Conservation (phyloP, 2,797 vertebrate genomes). For the Danio kyathit region DNA sequence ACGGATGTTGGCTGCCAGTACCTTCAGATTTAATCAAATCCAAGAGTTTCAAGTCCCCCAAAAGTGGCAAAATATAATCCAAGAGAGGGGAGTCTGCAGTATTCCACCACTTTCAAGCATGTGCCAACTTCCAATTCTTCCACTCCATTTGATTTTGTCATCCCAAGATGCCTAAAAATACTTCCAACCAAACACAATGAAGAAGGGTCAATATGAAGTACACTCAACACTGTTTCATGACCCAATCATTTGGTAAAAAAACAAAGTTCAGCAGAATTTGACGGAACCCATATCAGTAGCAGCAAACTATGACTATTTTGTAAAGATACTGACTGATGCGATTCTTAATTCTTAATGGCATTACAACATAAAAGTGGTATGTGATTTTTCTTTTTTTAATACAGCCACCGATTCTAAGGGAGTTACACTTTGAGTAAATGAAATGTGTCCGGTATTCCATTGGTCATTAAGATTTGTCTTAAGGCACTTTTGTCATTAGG, state of each 20-base stretch:
- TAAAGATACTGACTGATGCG: constrained; percentile 67
- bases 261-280: constrained; percentile 53
- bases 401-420: constrained; percentile 74
- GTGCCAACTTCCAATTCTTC: constrained; percentile 63
- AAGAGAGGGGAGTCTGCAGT: constrained; percentile 67
- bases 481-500: constrained; percentile 97
- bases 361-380: constrained; percentile 70
- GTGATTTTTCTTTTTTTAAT: constrained; percentile 63
- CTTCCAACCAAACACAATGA: constrained; percentile 68
- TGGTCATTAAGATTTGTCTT: constrained; percentile 92
- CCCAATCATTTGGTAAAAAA: constrained; percentile 76
- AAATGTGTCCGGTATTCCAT: constrained; percentile 91
- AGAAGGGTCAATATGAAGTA: constrained; percentile 72
- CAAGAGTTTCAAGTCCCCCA: constrained; percentile 61
- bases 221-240: constrained; percentile 78
- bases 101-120: constrained; percentile 60
- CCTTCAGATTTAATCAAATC: constrained; percentile 72
- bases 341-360: constrained; percentile 69
- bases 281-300: constrained; percentile 77
- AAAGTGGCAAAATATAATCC: constrained; percentile 70
- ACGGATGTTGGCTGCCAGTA: constrained; percentile 58
- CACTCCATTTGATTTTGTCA: constrained; percentile 74
- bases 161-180: constrained; percentile 69
- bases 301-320: constrained; percentile 75
- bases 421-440: constrained; percentile 69